Conservation (phyloP, 2,888 invertebrate genomes). For the Phaedon cochleariae region DNA sequence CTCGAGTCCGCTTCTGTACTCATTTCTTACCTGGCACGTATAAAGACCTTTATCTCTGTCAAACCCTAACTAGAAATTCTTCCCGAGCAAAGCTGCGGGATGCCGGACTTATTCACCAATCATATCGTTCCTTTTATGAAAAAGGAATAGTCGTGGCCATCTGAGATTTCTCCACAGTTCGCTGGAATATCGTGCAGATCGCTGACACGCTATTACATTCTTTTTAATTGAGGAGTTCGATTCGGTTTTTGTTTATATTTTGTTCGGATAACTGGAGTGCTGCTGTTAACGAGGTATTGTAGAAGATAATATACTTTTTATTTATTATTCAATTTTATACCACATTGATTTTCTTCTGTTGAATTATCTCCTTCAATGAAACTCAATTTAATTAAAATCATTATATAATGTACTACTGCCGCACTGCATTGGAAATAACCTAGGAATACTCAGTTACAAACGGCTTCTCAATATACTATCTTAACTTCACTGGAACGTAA, state of each 20-base stretch:
- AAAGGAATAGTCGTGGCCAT: conserved; percentile 38
- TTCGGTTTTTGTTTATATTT: conserved; percentile 33
- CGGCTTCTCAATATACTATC: too few species aligned
- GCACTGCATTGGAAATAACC: too few species aligned
- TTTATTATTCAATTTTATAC: conserved; percentile 19
- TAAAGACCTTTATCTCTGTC: conserved; percentile 52
- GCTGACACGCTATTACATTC: conserved; percentile 40
- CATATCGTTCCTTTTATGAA: conserved; percentile 39
- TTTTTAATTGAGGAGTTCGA: conserved; percentile 32
- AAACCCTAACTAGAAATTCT: conserved; percentile 49
- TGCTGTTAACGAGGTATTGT: conserved; percentile 30
- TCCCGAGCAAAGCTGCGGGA: conserved; percentile 48
- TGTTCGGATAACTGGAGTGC: conserved; percentile 18
- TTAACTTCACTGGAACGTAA: too few species aligned
- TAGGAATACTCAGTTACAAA: too few species aligned
- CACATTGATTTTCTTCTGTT: conserved; percentile 3
- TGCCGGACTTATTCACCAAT: conserved; percentile 50
- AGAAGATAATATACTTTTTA: conserved; percentile 23
- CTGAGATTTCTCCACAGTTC: conserved; percentile 41
- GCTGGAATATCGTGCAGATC: conserved; percentile 38
- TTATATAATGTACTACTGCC: too few species aligned
- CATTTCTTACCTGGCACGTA: conserved; percentile 43
- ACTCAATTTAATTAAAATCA: neutral
- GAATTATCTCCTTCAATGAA: neutral
- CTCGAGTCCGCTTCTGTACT: conserved; percentile 32